These are phyloP conservation scores for Nannobrachium achirus DNA, from an alignment of 2,113 vertebrate genomes.

Conservation along the genomic window DNA sequence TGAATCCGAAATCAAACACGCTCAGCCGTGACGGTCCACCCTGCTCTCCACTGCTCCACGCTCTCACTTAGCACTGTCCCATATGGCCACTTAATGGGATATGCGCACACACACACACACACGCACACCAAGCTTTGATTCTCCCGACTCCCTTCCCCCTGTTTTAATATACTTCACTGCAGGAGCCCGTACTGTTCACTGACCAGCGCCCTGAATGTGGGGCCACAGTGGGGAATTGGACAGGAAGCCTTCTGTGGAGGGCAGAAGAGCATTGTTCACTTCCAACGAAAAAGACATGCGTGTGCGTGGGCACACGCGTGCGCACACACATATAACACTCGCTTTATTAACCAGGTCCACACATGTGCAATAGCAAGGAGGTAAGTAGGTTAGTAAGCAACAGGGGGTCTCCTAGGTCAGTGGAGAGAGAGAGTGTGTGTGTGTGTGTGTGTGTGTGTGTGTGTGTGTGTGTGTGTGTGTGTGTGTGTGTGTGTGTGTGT, in stretches of 20 bases:
- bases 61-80: background rate
- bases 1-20: background rate
- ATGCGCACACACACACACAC: background rate
- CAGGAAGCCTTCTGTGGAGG: background rate
- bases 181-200: background rate
- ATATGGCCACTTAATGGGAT: background rate
- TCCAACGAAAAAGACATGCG: background rate
- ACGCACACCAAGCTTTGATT: background rate
- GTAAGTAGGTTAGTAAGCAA: slow-evolving; percentile 37
- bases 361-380: slow-evolving; percentile 6
- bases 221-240: background rate
- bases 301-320: background rate
- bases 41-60: background rate
- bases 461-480: no score
- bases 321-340: slow-evolving; percentile 1
- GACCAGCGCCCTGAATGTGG: background rate
- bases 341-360: background rate
- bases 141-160: background rate
- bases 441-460: background rate
- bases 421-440: background rate
- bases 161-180: slow-evolving; percentile 36
- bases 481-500: background rate
- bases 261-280: background rate
- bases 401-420: background rate
- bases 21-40: background rate